These are phyloP conservation scores for Struthidea cinerea DNA, from an alignment of 2,113 vertebrate species.

Conservation along the genomic window DNA sequence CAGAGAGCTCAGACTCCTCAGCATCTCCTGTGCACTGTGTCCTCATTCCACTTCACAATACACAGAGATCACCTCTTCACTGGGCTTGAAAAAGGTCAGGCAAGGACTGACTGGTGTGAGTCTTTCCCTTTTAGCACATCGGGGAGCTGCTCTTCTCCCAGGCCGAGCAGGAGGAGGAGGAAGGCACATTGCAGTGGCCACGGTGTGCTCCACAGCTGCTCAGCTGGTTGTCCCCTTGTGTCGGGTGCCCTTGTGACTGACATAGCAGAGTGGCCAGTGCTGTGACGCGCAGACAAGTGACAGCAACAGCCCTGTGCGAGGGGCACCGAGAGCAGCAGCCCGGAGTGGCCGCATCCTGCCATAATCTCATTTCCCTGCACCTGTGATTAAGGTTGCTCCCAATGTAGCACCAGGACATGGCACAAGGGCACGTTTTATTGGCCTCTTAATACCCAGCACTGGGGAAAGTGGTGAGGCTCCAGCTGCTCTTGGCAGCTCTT, in stretches of 20 bases:
- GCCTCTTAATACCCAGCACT: not conserved
- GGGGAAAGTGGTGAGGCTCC: not conserved
- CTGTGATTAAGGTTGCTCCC: conserved; percentile 33
- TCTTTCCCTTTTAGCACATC: not conserved
- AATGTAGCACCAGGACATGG: not conserved
- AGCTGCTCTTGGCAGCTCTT: not conserved
- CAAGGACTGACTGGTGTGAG: not conserved
- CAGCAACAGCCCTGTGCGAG: not conserved
- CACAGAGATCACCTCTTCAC: not conserved
- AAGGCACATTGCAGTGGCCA: not conserved
- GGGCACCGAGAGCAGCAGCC: not conserved
- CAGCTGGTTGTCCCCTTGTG: not conserved
- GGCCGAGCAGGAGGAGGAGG: not conserved
- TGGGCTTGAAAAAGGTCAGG: not conserved
- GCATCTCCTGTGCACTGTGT: not conserved
- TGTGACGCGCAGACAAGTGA: not conserved
- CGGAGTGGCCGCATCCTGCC: not conserved
- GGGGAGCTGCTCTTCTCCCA: not conserved
- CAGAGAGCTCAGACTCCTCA: not conserved
- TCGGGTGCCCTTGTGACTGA: not conserved
- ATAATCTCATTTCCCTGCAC: conserved; percentile 5
- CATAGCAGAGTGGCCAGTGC: not conserved
- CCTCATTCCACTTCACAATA: not conserved
- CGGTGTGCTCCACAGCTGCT: not conserved
- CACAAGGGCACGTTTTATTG: not conserved